Conservation (phyloP, 2,113 vertebrate genomes). For the Mixornis gularis region DNA sequence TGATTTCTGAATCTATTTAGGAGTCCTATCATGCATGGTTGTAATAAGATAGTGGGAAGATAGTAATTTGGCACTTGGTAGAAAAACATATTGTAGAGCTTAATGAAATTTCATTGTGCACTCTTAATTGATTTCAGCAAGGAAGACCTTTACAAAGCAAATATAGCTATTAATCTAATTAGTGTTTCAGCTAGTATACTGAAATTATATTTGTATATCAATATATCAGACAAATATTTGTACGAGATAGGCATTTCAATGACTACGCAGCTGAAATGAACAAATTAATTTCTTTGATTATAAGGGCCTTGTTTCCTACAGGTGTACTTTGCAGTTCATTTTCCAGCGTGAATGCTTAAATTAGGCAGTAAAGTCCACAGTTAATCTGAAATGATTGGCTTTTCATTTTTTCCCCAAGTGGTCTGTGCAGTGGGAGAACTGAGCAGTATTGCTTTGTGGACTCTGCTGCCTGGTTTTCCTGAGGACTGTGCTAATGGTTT, state of each 20-base stretch:
- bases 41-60: slow-evolving; percentile 30
- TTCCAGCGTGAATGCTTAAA: not conserved
- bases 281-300: slow-evolving; percentile 45
- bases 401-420: not conserved
- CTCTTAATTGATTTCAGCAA: slow-evolving; percentile 60
- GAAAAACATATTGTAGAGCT: slow-evolving; percentile 43
- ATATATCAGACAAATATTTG: slow-evolving; percentile 57
- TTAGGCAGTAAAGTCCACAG: not conserved
- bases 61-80: slow-evolving; percentile 22
- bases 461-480: not conserved
- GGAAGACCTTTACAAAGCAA: slow-evolving; percentile 58
- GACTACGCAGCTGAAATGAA: not conserved
- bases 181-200: slow-evolving; percentile 32
- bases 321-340: slow-evolving; percentile 8
- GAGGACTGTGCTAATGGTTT: fast-evolving
- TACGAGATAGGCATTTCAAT: slow-evolving; percentile 23
- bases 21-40: not conserved
- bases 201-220: slow-evolving; percentile 48
- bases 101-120: slow-evolving; percentile 45
- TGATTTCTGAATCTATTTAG: not conserved
- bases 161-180: slow-evolving; percentile 59
- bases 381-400: not conserved
- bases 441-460: not conserved
- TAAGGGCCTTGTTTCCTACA: not conserved
- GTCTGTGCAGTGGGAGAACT: not conserved